Percentiles rank a stretch among this genome's conserved stretches.
phyloP scores from a whole-genome alignment of 1,140 invertebrate genomes.

The Neodiprion lecontei region DNA sequence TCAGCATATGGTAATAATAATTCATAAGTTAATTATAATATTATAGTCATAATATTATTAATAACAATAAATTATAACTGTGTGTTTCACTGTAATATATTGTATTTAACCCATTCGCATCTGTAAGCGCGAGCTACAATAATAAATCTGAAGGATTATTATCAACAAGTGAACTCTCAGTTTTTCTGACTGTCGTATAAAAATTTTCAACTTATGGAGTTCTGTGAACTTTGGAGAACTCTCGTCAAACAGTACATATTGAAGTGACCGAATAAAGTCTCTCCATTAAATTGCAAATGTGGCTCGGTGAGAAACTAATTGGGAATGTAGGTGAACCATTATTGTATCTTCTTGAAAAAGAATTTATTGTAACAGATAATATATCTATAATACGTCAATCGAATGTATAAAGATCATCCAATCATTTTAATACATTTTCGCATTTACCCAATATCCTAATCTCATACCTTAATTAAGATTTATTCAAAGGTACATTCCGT shows the following conservation, averaged over 20 bases:
- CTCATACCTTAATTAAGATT: not conserved
- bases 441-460: not conserved
- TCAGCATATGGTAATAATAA: slow-evolving; percentile 52
- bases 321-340: no score
- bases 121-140: slow-evolving; percentile 7
- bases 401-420: not conserved
- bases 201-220: no score
- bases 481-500: slow-evolving; percentile 94
- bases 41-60: slow-evolving; percentile 59
- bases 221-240: no score
- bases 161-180: not conserved
- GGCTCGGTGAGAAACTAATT: no score
- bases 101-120: slow-evolving; percentile 45
- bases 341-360: not conserved
- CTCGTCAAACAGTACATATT: no score
- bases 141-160: slow-evolving; percentile 6
- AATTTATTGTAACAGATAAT: not conserved
- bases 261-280: no score
- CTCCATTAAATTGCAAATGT: no score
- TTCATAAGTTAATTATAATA: slow-evolving; percentile 53
- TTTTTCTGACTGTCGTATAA: no score
- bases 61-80: slow-evolving; percentile 61
- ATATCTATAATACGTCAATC: not conserved
- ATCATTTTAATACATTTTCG: not conserved
- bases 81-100: slow-evolving; percentile 62